Percentiles rank a stretch among this genome's conserved stretches.
Evolutionary conservation across 53 echinoderm and acorn worm genomes (phyloP).

Genomic region (Mesocentrotus franciscanus): DNA sequence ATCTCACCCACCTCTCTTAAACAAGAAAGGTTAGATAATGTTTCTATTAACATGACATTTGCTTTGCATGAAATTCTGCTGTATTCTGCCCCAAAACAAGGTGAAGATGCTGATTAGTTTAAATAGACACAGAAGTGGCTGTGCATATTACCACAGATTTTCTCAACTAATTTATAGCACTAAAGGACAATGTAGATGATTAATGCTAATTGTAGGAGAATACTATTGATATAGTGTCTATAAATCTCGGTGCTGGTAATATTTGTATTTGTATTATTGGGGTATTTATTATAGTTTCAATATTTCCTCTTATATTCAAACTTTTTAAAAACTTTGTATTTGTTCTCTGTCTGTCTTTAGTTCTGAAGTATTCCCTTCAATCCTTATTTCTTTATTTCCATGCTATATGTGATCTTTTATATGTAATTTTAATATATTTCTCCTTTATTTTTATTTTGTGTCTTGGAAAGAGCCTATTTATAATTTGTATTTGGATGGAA

Average conservation of each 20-base stretch:
- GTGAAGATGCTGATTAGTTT: not conserved
- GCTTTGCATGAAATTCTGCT: not conserved
- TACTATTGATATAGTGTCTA: not conserved
- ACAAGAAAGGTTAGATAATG: not conserved
- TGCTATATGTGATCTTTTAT: not conserved
- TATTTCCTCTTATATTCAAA: not conserved
- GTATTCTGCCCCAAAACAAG: not conserved
- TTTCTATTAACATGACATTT: not conserved
- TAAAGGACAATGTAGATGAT: not conserved
- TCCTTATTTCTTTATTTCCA: not conserved
- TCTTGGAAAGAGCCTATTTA: no score
- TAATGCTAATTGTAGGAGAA: not conserved
- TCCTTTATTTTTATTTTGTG: no score
- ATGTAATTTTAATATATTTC: not conserved
- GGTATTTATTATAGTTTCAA: not conserved
- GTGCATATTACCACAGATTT: not conserved
- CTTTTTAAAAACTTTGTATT: not conserved
- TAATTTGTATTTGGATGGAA: no score
- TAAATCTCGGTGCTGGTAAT: not conserved
- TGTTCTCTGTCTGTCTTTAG: not conserved
- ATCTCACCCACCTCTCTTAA: not conserved
- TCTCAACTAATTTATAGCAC: not conserved
- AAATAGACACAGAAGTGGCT: not conserved
- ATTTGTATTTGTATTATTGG: not conserved
- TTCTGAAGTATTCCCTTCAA: not conserved